These are phyloP conservation scores for Prietella phreatophila DNA, from an alignment of 2,113 vertebrate species.

Conservation along the genomic window DNA sequence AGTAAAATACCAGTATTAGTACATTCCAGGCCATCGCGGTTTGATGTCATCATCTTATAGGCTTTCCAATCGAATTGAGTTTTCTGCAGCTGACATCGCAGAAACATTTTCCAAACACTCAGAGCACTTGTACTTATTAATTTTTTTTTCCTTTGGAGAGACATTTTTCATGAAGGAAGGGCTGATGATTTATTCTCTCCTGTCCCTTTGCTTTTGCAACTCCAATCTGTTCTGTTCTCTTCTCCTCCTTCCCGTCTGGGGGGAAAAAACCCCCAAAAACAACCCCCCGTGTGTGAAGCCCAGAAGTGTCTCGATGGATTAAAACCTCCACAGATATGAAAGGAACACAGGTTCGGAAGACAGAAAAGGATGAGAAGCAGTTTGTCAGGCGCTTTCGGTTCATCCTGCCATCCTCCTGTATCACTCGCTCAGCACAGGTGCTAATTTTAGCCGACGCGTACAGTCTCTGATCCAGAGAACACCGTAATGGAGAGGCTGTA, in stretches of 20 bases:
- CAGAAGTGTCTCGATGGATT: neutral
- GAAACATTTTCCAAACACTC: neutral
- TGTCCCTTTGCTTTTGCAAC: neutral
- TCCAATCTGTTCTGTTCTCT: neutral
- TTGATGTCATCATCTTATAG: neutral
- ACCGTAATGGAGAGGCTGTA: neutral
- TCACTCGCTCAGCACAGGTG: neutral
- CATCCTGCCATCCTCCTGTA: conserved; percentile 15
- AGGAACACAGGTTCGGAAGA: neutral
- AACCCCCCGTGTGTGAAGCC: neutral
- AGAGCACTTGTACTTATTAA: neutral
- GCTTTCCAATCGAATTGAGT: neutral
- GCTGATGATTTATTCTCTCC: neutral
- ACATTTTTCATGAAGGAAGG: neutral
- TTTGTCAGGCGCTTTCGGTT: neutral
- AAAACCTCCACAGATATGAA: neutral
- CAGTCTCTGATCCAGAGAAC: neutral
- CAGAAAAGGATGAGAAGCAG: neutral
- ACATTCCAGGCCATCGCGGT: neutral
- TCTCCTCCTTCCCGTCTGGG: neutral
- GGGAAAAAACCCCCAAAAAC: too few relatives aligned
- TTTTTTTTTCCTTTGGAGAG: neutral
- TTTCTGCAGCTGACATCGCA: neutral
- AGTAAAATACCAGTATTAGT: too few relatives aligned
- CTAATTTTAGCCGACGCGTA: conserved; percentile 30